Evolutionary conservation across 35 echinoderm and acorn worm genomes (phyloP), one percentile per base, ranked within the genome.

Genomic region (Apostichopus japonicus): DNA sequence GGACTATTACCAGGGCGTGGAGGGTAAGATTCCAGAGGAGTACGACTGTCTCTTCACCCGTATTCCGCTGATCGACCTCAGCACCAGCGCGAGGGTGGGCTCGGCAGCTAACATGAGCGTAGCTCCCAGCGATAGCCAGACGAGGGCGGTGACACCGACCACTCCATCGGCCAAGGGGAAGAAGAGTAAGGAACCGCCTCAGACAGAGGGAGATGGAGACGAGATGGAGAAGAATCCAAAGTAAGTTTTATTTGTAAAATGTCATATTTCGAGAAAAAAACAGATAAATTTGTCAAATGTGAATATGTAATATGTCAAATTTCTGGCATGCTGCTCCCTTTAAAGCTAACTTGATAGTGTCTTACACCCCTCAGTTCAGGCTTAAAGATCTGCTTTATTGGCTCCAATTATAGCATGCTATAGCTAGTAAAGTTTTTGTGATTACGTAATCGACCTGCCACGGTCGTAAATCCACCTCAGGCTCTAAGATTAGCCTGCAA

Each of bases 161-260:
- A 98, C 94, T 13, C 94, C 96, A 6, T 99, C 97, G 62, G 97
- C 95, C n/a, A 99, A 99, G 88, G 97, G 97, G 9, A 99, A 95
- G 90, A 99, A 96, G 92, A 92, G 97, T n/a, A 96, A 95, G 62
- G 95, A 95, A 53, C 93, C 86, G 2, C 56, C 65, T 5, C 83
- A 54, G 14, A 88, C 84, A 58, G 94, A 92, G 59, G 92, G 81
- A 55, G 91, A 94, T 2, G 92, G 70, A 19, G 87, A 58, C 1
- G 93, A 95, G 24, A 93, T 78, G 16, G 95, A 96, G 87, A 87
- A 93, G 15, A 92, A 99, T 79, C 88, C 93, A 62, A 98, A 94
- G 95, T 96, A 88, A 44, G 33, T 83, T 44, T 3, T 4, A 44
- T 44, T 44, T 44, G 33, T 44, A 3, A 44, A 1, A 44, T 44